Conservation (phyloP, 1,140 invertebrate species). For the Papilio xuthus region DNA sequence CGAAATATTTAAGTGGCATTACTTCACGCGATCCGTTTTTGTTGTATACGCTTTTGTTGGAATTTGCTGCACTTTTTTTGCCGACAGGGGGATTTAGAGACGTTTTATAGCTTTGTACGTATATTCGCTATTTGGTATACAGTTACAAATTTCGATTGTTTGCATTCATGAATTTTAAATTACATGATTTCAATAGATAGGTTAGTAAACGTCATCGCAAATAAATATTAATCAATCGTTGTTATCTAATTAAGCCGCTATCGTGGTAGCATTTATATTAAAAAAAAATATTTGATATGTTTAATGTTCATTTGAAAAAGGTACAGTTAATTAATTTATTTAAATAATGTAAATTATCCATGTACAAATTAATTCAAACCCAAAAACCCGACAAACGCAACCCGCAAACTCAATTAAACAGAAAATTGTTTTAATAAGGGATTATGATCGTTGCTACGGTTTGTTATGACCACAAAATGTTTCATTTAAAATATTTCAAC, state of each 20-base stretch:
- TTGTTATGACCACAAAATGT: slow-evolving; percentile 12
- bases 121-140: background rate
- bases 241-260: background rate
- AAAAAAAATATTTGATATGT: background rate
- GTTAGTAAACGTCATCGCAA: background rate
- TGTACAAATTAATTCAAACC: slow-evolving; percentile 37
- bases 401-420: slow-evolving; percentile 35
- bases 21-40: slow-evolving; percentile 17
- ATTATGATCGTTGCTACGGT: slow-evolving; percentile 28
- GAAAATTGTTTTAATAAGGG: slow-evolving; percentile 37
- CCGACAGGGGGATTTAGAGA: background rate
- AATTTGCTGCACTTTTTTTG: slow-evolving; percentile 8
- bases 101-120: background rate
- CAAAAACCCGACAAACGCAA: slow-evolving; percentile 34
- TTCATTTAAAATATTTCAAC: slow-evolving; percentile 16
- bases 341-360: slow-evolving; percentile 32
- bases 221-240: background rate
- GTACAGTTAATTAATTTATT: slow-evolving; percentile 14
- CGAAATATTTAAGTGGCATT: slow-evolving; percentile 29
- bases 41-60: background rate
- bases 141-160: background rate
- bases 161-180: background rate
- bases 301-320: slow-evolving; percentile 10
- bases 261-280: background rate
- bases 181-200: background rate